These are phyloP conservation scores for Lutraria lutraria DNA, from an alignment of 2,888 invertebrate genomes.

Conservation along the genomic window DNA sequence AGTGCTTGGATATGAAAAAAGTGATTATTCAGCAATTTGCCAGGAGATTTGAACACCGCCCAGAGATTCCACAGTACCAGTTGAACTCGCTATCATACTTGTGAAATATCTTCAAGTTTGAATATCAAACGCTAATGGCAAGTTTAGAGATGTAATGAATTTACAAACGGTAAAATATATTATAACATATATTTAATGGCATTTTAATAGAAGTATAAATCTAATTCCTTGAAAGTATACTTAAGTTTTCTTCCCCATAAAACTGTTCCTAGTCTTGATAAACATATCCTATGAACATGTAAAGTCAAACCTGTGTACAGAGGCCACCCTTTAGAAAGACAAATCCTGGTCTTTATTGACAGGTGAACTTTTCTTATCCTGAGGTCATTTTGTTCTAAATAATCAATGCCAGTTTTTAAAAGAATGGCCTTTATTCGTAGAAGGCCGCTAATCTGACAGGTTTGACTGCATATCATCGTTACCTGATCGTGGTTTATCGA, in stretches of 20 bases:
- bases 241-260: neutral
- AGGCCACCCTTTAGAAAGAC: too few species aligned
- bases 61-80: neutral
- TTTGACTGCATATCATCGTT: too few species aligned
- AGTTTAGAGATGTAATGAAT: slow-evolving; percentile 13
- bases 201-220: slow-evolving; percentile 22
- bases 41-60: neutral
- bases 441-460: too few species aligned
- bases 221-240: neutral
- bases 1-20: too few species aligned
- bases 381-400: too few species aligned
- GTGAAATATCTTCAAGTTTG: neutral
- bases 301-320: too few species aligned
- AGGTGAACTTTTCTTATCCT: too few species aligned
- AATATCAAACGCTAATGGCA: neutral
- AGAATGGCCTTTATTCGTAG: too few species aligned
- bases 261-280: neutral
- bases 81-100: neutral
- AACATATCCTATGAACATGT: neutral
- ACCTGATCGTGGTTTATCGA: too few species aligned
- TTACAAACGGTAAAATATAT: neutral
- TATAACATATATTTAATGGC: neutral
- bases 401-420: too few species aligned
- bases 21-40: neutral
- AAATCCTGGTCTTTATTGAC: too few species aligned